Conservation (phyloP, 2,797 vertebrate species). For the Lacerta viridis region DNA sequence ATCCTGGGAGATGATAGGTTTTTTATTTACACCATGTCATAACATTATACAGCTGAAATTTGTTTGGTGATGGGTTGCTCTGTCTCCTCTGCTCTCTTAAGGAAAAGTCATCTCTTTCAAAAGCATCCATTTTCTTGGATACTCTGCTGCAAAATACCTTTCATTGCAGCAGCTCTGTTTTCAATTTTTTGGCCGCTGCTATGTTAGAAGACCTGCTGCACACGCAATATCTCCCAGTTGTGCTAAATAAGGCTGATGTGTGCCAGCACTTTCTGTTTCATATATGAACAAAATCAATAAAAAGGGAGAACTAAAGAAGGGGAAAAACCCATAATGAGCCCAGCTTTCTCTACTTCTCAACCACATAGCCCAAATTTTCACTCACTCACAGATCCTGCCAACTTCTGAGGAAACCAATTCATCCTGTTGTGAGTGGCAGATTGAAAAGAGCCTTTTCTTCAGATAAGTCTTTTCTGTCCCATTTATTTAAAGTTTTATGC, state of each 20-base stretch:
- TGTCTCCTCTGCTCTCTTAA: background rate
- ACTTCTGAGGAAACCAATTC: constrained; percentile 57
- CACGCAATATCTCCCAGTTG: constrained; percentile 3
- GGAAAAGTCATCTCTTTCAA: background rate
- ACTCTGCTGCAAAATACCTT: background rate
- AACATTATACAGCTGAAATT: background rate
- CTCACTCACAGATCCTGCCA: constrained; percentile 56
- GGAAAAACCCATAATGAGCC: constrained; percentile 21
- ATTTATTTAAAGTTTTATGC: background rate
- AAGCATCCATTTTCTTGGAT: constrained; percentile 5
- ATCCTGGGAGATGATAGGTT: background rate
- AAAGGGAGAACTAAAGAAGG: constrained; percentile 40
- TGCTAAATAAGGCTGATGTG: constrained; percentile 10
- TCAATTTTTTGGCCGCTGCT: background rate
- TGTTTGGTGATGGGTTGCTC: rapidly evolving
- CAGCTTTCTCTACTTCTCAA: constrained; percentile 36
- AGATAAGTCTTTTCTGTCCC: background rate
- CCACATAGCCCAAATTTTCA: constrained; percentile 35
- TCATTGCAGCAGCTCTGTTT: constrained; percentile 12
- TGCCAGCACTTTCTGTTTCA: constrained; percentile 15
- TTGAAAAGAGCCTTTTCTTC: background rate
- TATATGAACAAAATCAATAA: constrained; percentile 28
- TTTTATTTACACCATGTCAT: background rate
- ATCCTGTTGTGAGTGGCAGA: constrained; percentile 2
- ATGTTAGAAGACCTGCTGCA: constrained; percentile 6